Evolutionary conservation across 2,113 vertebrate species (phyloP).

Genomic region (Crotalus viridis): DNA sequence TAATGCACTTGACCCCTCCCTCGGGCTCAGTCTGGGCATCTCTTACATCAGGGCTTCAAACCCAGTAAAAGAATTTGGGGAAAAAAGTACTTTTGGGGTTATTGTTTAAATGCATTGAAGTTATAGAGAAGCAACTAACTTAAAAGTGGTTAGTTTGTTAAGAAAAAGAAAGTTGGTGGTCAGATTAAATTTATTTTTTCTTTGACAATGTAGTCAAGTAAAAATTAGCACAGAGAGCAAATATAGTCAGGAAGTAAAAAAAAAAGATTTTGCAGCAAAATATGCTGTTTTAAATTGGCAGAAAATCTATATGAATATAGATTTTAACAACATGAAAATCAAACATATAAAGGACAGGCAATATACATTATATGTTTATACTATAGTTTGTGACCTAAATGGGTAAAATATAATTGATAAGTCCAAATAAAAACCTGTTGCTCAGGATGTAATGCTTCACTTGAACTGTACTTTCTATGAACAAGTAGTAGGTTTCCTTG

Average conservation of each 20-base stretch:
- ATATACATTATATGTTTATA: constrained; percentile 19
- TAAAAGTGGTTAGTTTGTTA: background rate
- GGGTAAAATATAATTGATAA: background rate
- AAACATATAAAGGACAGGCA: background rate
- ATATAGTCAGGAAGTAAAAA: constrained; percentile 38
- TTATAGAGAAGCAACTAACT: background rate
- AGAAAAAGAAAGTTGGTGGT: background rate
- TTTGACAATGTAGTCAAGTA: background rate
- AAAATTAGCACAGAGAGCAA: constrained; percentile 34
- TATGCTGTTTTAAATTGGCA: background rate
- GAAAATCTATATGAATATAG: constrained; percentile 22
- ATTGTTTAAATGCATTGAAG: background rate
- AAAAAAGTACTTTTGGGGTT: background rate
- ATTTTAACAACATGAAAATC: constrained; percentile 26
- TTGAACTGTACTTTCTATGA: background rate
- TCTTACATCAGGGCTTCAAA: background rate
- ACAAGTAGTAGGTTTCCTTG: constrained; percentile 8
- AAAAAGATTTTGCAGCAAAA: constrained; percentile 6
- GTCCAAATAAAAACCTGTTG: background rate
- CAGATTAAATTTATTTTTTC: constrained; percentile 17
- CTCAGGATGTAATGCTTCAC: background rate
- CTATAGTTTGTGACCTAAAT: constrained; percentile 17
- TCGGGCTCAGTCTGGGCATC: background rate
- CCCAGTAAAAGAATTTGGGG: background rate
- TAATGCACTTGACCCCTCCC: background rate